Evolutionary conservation across 2,888 invertebrate species (phyloP), one percentile per base, ranked within the genome.

Genomic region (Lysandra coridon): DNA sequence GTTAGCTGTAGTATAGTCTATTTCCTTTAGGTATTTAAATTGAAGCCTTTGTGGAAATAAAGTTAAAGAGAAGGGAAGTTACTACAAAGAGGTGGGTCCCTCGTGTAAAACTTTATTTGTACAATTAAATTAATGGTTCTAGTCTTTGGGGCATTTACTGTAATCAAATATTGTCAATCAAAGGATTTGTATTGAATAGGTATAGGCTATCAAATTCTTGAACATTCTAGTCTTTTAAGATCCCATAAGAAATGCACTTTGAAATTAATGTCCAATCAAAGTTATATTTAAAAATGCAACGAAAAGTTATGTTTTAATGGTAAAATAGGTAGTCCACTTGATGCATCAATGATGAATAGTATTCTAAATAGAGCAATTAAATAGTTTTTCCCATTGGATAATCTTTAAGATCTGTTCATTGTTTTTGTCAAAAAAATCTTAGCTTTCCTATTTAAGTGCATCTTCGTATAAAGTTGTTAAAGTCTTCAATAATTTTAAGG

Each of bases 61-160:
- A 69, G 33, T 69, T 69, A 37, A 69, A 69, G 69, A 37, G 69
- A 64, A 30, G 12, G 23, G 30, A 69, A 69, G 33, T 69, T 69
- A 69, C 69, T 69, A 37, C 33, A 69, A 69, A 69, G 69, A 69
- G 33, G 69, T 62, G 3, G 30, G 30, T 69, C 69, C 69, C 69
- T 69, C 14, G 69, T 69, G 69, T 69, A 69, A 69, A 69, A 37
- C 69, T 69, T 69, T 69, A 69, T 69, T 69, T 69, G 69, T 69
- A 37, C 14, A 69, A 69, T 69, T 69, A 69, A 69, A 69, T 69
- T 69, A 69, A 69, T 69, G 69, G 69, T 33, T 37, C 33, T 14
- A 69, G 33, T 69, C 69, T 69, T 69, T 69, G 69, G 33, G 17
- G 33, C 57, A 57, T 69, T 17, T 37, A 17, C 33, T 14, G 14